Evolutionary conservation across 2,113 vertebrate genomes (phyloP), one percentile per base, ranked within the genome.

Genomic region (Ictalurus punctatus): DNA sequence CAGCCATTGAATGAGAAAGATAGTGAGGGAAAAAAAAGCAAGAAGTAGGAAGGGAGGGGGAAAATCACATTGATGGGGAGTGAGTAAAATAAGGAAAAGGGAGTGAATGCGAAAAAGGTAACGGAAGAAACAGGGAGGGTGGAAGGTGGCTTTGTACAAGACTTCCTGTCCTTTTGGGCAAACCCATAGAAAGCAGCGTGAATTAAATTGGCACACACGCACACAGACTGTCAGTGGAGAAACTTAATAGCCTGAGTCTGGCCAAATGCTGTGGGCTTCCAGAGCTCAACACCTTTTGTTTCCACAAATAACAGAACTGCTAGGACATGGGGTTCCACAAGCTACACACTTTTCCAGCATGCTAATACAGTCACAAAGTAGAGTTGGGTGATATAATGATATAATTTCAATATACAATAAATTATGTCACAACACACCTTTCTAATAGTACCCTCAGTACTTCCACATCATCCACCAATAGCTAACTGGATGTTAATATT

Each of bases 131-230:
- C 90, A 90, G 37, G 92, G 93, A 93, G 91, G 91, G 91, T 90
- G 86, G 91, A 94, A 93, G 93, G 85, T 59, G 80, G 92, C 93
- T 94, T 95, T 95, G 94, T 95, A 87, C 83, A 90, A 87, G 8
- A 93, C 95, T 95, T 96, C 95, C 96, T 94, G 92, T 92, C 90
- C 94, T 93, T 92, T 82, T 65, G 84, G 89, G 85, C 90, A 86
- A 83, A 87, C 88, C 92, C 82, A 89, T 81, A 91, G 86, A 91
- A 89, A 91, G 84, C 37, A 82, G 86, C 17, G 48, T 87, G 85
- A 90, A 89, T 91, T 87, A 86, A 89, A 91, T 89, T 90, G 89
- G 87, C 90, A 40, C 81, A 83, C 81, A 83, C 58, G 69, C 90
- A 87, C 52, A 69, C 90, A 88, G 90, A 91, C 88, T 81, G 78